Evolutionary conservation across 2,888 invertebrate species (phyloP).

Genomic region (Colostygia pectinataria): DNA sequence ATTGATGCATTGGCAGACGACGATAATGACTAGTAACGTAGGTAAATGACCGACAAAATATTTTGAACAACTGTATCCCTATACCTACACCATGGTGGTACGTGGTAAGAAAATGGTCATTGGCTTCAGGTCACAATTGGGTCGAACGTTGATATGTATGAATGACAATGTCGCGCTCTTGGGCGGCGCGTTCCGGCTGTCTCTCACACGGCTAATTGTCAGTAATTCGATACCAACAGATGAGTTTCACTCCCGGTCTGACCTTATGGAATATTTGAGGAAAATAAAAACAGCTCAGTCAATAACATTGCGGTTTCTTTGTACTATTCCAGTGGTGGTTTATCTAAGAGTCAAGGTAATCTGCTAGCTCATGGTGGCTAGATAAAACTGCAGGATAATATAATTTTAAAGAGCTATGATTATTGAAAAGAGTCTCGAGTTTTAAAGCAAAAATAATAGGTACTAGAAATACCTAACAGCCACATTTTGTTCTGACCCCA

Average conservation of each 20-base stretch:
- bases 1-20: neutral
- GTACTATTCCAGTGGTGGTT: constrained; percentile 22
- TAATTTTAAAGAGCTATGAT: neutral
- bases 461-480: no score
- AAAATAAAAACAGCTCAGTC: constrained; percentile 49
- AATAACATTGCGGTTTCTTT: constrained; percentile 45
- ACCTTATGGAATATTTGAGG: constrained; percentile 54
- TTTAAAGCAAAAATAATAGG: no score
- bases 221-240: constrained; percentile 60
- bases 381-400: constrained; percentile 11
- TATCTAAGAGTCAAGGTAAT: constrained; percentile 28
- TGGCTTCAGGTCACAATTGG: constrained; percentile 16
- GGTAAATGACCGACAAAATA: no score
- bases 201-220: constrained; percentile 62
- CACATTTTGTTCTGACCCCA: no score
- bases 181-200: constrained; percentile 51
- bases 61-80: no score
- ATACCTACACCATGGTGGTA: neutral
- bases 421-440: no score
- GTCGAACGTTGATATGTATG: constrained; percentile 16
- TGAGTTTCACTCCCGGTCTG: constrained; percentile 46
- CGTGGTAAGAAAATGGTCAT: constrained; percentile 32
- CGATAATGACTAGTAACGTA: no score
- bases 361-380: constrained; percentile 5
- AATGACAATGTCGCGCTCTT: constrained; percentile 34